phyloP scores from a whole-genome alignment of 2,113 vertebrate genomes.

The Sprattus sprattus region DNA sequence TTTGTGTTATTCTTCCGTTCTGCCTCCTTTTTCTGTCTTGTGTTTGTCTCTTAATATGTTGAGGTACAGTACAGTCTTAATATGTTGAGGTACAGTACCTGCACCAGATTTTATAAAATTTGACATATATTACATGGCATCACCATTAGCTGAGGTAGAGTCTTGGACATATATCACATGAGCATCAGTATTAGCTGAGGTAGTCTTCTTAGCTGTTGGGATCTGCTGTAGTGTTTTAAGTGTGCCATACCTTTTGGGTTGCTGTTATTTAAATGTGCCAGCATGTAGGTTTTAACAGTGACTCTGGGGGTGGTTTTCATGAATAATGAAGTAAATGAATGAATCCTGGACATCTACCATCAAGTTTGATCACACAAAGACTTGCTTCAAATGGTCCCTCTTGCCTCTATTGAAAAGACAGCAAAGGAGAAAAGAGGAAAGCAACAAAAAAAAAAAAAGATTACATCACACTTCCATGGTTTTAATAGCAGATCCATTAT shows the following conservation, averaged over 20 bases:
- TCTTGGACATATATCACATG: too few species aligned
- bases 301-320: neutral
- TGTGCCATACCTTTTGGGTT: neutral
- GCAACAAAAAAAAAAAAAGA: constrained; percentile 30
- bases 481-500: constrained; percentile 60
- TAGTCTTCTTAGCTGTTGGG: neutral
- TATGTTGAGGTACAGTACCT: too few species aligned
- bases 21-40: neutral
- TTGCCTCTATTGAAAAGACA: constrained; percentile 41
- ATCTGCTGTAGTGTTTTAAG: neutral
- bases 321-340: neutral
- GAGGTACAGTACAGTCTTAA: too few species aligned
- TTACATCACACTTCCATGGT: constrained; percentile 27
- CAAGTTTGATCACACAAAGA: constrained; percentile 47
- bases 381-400: constrained; percentile 52
- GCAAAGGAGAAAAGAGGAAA: constrained; percentile 33
- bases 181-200: neutral
- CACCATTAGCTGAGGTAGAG: neutral
- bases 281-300: neutral
- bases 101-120: too few species aligned
- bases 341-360: constrained; percentile 47
- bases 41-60: neutral
- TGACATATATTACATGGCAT: too few species aligned
- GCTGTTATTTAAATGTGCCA: neutral
- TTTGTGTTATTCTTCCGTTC: neutral